Evolutionary conservation across 2,797 vertebrate species (phyloP).

Genomic region (Bradypus variegatus): DNA sequence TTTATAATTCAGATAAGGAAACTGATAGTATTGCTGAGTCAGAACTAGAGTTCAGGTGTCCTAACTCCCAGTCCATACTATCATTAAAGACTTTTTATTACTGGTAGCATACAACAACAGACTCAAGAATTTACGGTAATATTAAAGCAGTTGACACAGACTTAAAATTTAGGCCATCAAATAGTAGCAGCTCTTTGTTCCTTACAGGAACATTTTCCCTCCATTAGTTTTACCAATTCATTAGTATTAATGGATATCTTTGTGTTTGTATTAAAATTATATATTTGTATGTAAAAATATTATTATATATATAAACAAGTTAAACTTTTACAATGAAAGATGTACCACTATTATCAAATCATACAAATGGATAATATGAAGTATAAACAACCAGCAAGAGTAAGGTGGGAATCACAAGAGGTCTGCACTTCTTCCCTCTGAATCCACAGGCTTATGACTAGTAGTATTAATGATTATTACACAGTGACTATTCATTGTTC

Average conservation of each 20-base stretch:
- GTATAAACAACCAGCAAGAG: neutral
- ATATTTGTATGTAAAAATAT: neutral
- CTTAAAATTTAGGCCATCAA: conserved; percentile 22
- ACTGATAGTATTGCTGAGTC: neutral
- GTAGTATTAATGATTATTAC: conserved; percentile 8
- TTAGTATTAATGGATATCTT: neutral
- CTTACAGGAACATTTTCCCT: conserved; percentile 37
- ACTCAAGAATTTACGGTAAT: neutral
- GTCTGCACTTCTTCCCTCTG: neutral
- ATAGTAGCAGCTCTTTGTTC: neutral
- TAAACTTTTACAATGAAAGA: conserved; percentile 31
- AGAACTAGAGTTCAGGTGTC: conserved; percentile 5
- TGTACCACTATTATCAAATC: neutral
- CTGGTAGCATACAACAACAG: neutral
- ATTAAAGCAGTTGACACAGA: neutral
- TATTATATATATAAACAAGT: neutral
- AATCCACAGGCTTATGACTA: neutral
- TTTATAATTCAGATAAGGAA: conserved; percentile 2
- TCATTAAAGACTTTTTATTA: neutral
- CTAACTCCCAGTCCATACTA: neutral
- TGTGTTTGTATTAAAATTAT: neutral
- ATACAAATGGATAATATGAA: neutral
- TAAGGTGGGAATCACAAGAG: neutral
- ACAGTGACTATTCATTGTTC: conserved; percentile 11
- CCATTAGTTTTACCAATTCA: conserved; percentile 31